Base-by-base conservation (phyloP, 2,113 vertebrate genomes). In the Prolemur simus region DNA sequence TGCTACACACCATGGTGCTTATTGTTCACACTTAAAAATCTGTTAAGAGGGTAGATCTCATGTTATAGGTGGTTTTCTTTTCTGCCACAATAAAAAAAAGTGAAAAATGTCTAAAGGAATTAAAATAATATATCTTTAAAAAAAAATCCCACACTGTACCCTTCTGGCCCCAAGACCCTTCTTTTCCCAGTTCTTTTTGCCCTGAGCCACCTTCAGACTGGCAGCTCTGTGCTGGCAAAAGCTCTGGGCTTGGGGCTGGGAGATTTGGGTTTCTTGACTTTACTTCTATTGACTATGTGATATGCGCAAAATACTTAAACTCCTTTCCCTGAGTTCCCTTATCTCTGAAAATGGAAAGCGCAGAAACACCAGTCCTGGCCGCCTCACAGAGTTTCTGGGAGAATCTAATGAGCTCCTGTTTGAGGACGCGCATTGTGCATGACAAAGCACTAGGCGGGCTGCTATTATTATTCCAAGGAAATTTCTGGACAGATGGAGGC, bases 401-500 rank as follows among this genome's bases (percentile, higher is more conserved):
- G 52, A 66, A 5, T 81, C 88, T 68, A 63, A 74, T 45, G 88
- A 89, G 85, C 82, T 94, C 32, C 5, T 85, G 52, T 76, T 88
- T 71, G 91, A 94, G 63, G 71, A 39, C 58, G 37, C 11, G 10
- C 18, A 25, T 32, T 3, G n/a, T 69, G 83, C 93, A 76, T 91
- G 63, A 39, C 27, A 58, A 80, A 85, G 60, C 39, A n/a, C 73
- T 0, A 2, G 34, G 52, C 47, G 73, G 58, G 71, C 47, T 56
- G 74, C 47, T 71, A 2, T 91, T 81, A 39, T 60, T 83, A 93
- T 91, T 82, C 94, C 56, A 81, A 82, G 11, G 89, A 89, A 63
- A 39, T 78, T 93, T 88, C 92, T 66, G 66, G 76, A 54, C 68
- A 76, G 74, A 58, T 90, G 76, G 86, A 84, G 86, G 49, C 87